These are phyloP conservation scores for Anoplopoma fimbria DNA, from an alignment of 2,113 vertebrate genomes.

Conservation along the genomic window DNA sequence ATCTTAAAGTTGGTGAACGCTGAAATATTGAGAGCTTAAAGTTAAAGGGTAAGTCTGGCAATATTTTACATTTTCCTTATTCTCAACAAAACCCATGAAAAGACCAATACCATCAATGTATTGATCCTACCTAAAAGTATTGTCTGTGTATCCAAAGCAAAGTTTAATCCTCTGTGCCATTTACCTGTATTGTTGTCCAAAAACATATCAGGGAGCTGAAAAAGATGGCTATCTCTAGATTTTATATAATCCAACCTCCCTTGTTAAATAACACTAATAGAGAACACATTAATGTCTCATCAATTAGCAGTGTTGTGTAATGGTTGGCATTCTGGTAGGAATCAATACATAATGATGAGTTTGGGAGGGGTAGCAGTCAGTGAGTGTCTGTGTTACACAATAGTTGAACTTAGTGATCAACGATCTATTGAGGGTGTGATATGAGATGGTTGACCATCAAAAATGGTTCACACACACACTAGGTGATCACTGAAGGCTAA, in stretches of 20 bases:
- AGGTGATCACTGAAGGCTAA: background rate
- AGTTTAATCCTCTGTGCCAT: background rate
- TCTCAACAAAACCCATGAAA: background rate
- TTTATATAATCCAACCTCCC: slow-evolving; percentile 34
- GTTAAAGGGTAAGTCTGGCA: background rate
- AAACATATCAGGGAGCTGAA: background rate
- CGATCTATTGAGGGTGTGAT: slow-evolving; percentile 7
- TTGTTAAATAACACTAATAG: slow-evolving; percentile 50
- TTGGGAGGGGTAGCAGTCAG: slow-evolving; percentile 19
- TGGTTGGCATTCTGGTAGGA: slow-evolving; percentile 34
- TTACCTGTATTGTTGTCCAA: background rate
- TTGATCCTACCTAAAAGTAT: background rate
- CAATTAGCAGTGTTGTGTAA: slow-evolving; percentile 65
- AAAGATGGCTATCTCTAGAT: background rate
- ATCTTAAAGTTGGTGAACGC: background rate
- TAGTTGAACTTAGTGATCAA: slow-evolving; percentile 22
- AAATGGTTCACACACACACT: background rate
- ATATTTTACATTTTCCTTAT: background rate
- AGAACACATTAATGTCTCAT: slow-evolving; percentile 55
- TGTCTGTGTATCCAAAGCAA: background rate
- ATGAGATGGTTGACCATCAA: background rate
- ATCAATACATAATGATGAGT: slow-evolving; percentile 51
- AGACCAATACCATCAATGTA: background rate
- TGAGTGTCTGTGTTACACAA: slow-evolving; percentile 46
- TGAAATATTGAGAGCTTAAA: background rate